Conservation (phyloP, 1,140 invertebrate genomes). For the Helicoverpa zea region DNA sequence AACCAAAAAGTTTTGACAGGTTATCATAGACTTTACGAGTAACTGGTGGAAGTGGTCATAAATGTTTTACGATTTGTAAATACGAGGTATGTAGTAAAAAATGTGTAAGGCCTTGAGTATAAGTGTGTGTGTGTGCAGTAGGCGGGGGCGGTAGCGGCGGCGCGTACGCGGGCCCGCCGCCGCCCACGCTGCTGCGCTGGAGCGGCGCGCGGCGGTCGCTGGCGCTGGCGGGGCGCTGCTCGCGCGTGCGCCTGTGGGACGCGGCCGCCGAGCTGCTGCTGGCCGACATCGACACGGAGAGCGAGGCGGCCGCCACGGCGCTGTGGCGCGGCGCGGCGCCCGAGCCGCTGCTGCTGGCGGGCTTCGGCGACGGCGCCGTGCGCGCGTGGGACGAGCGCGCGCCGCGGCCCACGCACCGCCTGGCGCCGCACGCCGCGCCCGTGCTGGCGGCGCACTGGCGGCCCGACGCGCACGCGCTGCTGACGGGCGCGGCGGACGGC, state of each 20-base stretch:
- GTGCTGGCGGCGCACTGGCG: constrained; percentile 70
- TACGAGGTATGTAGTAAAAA: too few relatives aligned
- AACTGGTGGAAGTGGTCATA: too few relatives aligned
- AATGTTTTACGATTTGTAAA: too few relatives aligned
- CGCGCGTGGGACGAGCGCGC: constrained; percentile 84
- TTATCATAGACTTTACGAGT: too few relatives aligned
- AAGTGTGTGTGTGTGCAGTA: constrained; percentile 18
- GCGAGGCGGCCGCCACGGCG: constrained; percentile 62
- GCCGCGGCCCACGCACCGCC: constrained; percentile 37
- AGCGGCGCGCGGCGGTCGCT: constrained; percentile 77
- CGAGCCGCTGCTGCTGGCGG: constrained; percentile 72
- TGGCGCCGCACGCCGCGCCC: constrained; percentile 63
- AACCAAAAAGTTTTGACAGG: too few relatives aligned
- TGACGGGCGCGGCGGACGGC: constrained; percentile 88
- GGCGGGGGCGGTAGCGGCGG: constrained; percentile 34
- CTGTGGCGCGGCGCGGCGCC: constrained; percentile 54
- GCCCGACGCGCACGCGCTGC: constrained; percentile 62
- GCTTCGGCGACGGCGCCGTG: constrained; percentile 86
- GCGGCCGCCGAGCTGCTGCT: constrained; percentile 93
- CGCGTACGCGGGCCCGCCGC: constrained; percentile 54
- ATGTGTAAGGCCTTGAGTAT: too few relatives aligned
- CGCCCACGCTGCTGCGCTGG: constrained; percentile 70
- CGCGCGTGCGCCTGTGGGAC: constrained; percentile 95
- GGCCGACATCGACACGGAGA: constrained; percentile 91
- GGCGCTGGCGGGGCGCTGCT: constrained; percentile 92